Conservation (phyloP, 2,888 invertebrate genomes). For the Plutella xylostella region DNA sequence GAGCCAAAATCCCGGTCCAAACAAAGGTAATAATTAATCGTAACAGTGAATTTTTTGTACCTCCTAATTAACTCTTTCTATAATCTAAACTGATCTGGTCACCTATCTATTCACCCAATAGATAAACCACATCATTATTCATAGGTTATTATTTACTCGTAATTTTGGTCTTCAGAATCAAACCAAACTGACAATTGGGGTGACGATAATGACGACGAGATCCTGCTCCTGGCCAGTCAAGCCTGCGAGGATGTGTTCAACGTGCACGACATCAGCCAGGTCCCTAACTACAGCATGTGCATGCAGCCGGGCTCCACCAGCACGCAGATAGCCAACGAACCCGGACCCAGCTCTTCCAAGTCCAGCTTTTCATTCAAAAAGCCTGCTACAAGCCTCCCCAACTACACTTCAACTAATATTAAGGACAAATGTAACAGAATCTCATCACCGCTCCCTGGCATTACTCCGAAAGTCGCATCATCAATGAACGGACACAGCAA, state of each 20-base stretch:
- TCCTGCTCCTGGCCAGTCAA: slow-evolving; percentile 56
- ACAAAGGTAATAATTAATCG: too few species aligned
- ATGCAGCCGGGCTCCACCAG: slow-evolving; percentile 51
- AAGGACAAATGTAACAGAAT: slow-evolving; percentile 47
- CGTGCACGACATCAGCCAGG: slow-evolving; percentile 26
- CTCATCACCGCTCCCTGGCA: slow-evolving; percentile 51
- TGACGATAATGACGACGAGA: slow-evolving; percentile 60
- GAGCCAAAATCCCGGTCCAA: slow-evolving; percentile 42
- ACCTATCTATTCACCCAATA: too few species aligned
- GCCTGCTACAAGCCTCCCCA: slow-evolving; percentile 31
- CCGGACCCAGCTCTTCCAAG: slow-evolving; percentile 39
- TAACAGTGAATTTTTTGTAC: too few species aligned
- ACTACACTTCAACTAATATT: slow-evolving; percentile 33
- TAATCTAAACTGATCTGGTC: too few species aligned
- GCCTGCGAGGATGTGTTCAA: slow-evolving; percentile 51
- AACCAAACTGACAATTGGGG: slow-evolving; percentile 40
- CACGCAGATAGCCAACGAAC: slow-evolving; percentile 36
- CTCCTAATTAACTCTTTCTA: too few species aligned
- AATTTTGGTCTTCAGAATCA: neutral
- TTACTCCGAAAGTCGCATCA: slow-evolving; percentile 31
- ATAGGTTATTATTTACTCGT: neutral
- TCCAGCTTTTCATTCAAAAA: slow-evolving; percentile 42
- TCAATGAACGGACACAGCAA: slow-evolving; percentile 25
- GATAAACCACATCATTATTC: too few species aligned
- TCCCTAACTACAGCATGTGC: slow-evolving; percentile 49